These are phyloP conservation scores for Columba livia DNA, from an alignment of 2,113 vertebrate species.

Conservation along the genomic window DNA sequence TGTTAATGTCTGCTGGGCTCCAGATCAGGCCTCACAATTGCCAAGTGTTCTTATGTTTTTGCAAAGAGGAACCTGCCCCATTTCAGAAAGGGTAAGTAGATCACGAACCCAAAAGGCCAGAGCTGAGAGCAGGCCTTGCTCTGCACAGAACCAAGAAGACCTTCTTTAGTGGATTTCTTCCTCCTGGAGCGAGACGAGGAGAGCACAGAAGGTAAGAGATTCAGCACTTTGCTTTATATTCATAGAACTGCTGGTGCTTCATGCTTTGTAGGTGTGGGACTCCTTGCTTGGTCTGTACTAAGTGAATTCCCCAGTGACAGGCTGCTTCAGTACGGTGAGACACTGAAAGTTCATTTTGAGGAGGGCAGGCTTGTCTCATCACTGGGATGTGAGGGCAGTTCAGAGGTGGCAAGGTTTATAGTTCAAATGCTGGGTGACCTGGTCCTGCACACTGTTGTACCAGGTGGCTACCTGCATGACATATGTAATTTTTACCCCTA, in stretches of 20 bases:
- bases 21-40: neutral
- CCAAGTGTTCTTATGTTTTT: neutral
- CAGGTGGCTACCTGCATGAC: neutral
- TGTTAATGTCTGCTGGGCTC: neutral
- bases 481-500: neutral
- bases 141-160: fast-evolving
- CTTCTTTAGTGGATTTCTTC: neutral
- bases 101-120: neutral
- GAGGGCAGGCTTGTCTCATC: neutral
- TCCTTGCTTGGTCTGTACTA: neutral
- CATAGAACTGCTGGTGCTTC: neutral
- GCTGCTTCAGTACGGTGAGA: neutral
- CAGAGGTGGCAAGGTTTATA: neutral
- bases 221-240: neutral
- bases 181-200: neutral
- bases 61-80: neutral
- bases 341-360: neutral
- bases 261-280: neutral
- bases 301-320: neutral
- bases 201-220: neutral
- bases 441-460: neutral
- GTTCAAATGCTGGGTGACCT: neutral
- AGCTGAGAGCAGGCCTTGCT: neutral
- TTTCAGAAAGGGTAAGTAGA: neutral
- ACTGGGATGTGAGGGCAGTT: neutral